Evolutionary conservation across 2,797 vertebrate species (phyloP).

Genomic region (Tinamus major): DNA sequence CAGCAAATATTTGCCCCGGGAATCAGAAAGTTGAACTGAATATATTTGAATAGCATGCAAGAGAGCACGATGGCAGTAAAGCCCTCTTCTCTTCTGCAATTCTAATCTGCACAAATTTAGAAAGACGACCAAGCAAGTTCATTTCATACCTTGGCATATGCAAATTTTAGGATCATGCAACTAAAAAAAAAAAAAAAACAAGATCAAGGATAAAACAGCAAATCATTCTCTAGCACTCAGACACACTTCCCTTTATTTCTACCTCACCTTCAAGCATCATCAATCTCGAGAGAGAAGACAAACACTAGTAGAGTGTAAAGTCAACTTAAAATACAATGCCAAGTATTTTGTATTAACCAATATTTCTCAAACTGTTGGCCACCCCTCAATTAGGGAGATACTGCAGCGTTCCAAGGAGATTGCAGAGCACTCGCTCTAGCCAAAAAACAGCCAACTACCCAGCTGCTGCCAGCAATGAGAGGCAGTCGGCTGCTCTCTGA

Average conservation of each 20-base stretch:
- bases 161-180: neutral
- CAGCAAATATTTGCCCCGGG: conserved; percentile 46
- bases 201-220: neutral
- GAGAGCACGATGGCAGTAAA: conserved; percentile 51
- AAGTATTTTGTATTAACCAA: neutral
- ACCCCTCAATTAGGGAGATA: neutral
- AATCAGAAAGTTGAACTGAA: conserved; percentile 62
- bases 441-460: neutral
- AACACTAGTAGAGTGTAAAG: neutral
- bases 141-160: neutral
- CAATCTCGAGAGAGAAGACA: neutral
- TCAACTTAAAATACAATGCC: neutral
- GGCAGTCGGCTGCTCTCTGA: neutral
- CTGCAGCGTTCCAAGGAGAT: neutral
- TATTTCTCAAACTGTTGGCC: neutral
- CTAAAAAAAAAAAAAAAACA: conserved; percentile 32
- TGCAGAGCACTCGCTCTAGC: neutral
- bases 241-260: neutral
- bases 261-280: neutral
- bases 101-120: neutral
- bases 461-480: neutral
- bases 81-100: conserved; percentile 14
- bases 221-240: neutral
- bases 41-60: conserved; percentile 35
- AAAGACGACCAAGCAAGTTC: neutral